Conservation (phyloP, 1,140 invertebrate genomes). For the Thaumetopoea pityocampa region DNA sequence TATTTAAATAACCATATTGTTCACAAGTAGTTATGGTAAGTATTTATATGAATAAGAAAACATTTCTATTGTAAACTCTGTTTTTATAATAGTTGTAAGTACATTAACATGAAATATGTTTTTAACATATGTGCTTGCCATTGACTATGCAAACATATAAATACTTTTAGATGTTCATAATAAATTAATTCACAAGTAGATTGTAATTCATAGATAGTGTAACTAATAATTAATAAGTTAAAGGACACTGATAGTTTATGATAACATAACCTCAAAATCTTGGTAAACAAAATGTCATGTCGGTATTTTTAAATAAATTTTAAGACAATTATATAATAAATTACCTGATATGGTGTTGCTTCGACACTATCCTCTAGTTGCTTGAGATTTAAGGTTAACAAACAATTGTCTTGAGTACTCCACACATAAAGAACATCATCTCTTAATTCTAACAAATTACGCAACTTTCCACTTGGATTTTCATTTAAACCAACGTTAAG, state of each 20-base stretch:
- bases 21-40: no score
- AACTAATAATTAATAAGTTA: no score
- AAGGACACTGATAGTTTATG: no score
- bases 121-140: no score
- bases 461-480: constrained; percentile 74
- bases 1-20: no score
- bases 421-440: constrained; percentile 81
- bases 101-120: no score
- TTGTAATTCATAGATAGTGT: no score
- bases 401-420: constrained; percentile 79
- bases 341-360: constrained; percentile 78
- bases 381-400: constrained; percentile 78
- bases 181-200: no score
- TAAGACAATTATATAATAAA: constrained; percentile 1
- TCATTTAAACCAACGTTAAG: constrained; percentile 75
- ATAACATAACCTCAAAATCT: constrained; percentile 26
- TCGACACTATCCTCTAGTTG: constrained; percentile 71
- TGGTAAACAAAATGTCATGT: constrained; percentile 9
- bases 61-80: no score
- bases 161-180: constrained; percentile 7
- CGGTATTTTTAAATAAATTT: not conserved
- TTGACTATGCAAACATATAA: not conserved
- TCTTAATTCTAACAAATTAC: constrained; percentile 78
- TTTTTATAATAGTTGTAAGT: no score
- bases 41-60: no score